Evolutionary conservation across 2,797 vertebrate species (phyloP).

Genomic region (Halcyon chelicuti): DNA sequence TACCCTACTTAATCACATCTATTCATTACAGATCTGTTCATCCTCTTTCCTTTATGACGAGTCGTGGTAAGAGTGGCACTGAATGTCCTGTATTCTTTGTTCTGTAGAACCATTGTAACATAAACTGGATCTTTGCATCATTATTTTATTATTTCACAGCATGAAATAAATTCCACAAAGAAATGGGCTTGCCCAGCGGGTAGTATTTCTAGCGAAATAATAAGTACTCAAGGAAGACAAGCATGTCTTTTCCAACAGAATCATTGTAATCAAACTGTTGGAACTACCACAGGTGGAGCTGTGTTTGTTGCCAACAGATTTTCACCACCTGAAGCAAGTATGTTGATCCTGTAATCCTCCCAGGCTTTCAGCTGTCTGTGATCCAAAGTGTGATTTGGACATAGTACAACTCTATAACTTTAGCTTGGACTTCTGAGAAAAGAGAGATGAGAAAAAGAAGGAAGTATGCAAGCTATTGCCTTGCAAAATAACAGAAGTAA

Average conservation of each 20-base stretch:
- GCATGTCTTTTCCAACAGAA: background rate
- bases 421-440: background rate
- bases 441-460: background rate
- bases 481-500: background rate
- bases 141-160: slow-evolving; percentile 5
- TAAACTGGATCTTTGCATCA: background rate
- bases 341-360: background rate
- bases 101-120: background rate
- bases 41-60: background rate
- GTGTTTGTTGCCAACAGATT: background rate
- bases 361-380: background rate
- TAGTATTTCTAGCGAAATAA: background rate
- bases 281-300: background rate
- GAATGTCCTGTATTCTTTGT: background rate
- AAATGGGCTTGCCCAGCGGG: background rate
- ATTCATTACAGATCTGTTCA: background rate
- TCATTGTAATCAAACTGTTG: background rate
- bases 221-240: background rate
- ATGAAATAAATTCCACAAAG: background rate
- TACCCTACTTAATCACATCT: background rate
- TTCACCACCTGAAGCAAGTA: background rate
- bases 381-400: background rate
- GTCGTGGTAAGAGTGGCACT: background rate
- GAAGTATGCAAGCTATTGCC: background rate
- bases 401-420: background rate